Conservation (phyloP, 2,797 vertebrate species). For the Scomberomorus guttatus region DNA sequence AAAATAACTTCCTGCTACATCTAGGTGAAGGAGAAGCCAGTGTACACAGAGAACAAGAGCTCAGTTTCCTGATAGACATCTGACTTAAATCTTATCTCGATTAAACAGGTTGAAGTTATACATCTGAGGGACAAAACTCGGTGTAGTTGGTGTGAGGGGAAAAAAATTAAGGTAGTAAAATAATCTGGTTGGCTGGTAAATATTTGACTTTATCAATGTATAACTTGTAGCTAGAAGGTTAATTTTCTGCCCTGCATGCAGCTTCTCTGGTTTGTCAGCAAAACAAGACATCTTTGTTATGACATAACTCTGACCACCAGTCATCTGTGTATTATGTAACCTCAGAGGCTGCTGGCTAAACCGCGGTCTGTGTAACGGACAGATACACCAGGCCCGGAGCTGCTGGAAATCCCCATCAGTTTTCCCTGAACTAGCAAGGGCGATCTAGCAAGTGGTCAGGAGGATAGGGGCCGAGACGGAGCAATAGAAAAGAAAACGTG, state of each 20-base stretch:
- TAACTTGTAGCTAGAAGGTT: background rate
- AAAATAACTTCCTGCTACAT: background rate
- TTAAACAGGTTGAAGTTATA: background rate
- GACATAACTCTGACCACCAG: slow-evolving; percentile 52
- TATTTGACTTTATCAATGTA: background rate
- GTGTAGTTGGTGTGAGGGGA: background rate
- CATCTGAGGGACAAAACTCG: background rate
- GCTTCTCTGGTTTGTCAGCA: slow-evolving; percentile 32
- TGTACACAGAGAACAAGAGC: too few species aligned
- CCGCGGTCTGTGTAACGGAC: slow-evolving; percentile 4
- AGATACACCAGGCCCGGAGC: background rate
- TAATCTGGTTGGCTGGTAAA: background rate
- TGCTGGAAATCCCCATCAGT: background rate
- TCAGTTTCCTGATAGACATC: too few species aligned
- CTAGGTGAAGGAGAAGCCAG: background rate
- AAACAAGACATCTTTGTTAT: slow-evolving; percentile 52
- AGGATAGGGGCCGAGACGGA: too few species aligned
- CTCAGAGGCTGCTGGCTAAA: slow-evolving; percentile 16
- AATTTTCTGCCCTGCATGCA: background rate
- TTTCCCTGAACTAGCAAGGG: background rate
- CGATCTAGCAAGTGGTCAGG: background rate
- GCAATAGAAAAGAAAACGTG: too few species aligned
- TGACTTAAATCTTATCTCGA: background rate
- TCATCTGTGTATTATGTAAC: slow-evolving; percentile 65
- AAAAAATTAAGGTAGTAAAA: background rate